phyloP scores from a whole-genome alignment of 2,113 vertebrate species.

The Scytalopus superciliaris region DNA sequence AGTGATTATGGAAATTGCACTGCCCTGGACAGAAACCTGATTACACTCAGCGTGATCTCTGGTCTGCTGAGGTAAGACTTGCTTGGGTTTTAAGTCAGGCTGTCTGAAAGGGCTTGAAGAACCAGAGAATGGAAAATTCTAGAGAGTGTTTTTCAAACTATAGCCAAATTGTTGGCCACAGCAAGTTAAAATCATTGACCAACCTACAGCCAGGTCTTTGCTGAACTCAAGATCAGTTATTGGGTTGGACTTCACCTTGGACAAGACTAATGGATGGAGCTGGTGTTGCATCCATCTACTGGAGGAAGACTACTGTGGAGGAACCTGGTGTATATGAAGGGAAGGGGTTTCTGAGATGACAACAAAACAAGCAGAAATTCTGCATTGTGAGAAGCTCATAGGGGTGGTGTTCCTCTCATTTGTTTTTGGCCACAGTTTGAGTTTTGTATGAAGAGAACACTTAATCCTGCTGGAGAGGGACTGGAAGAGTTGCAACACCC shows the following conservation, averaged over 20 bases:
- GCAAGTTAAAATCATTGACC: background rate
- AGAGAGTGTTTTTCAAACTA: background rate
- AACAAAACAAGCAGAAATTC: background rate
- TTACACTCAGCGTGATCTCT: background rate
- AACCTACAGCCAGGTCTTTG: background rate
- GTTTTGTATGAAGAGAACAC: background rate
- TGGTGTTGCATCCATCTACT: background rate
- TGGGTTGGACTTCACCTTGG: background rate
- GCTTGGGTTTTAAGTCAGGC: background rate
- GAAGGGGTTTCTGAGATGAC: background rate
- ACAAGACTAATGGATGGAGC: background rate
- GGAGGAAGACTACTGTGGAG: background rate
- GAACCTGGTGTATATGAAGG: background rate
- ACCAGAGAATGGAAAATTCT: background rate
- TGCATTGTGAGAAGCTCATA: background rate
- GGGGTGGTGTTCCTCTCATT: background rate
- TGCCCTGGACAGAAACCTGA: background rate
- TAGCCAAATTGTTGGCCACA: background rate
- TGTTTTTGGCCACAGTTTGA: background rate
- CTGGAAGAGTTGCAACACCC: background rate
- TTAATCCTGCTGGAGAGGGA: conserved; percentile 32
- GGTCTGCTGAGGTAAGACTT: background rate
- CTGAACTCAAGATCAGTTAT: background rate
- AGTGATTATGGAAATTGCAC: background rate
- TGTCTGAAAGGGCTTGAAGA: background rate